A percentile compares a stretch with the other conserved stretches of the same genome.
phyloP scores from a whole-genome alignment of 2,797 vertebrate species.

The Acropternis orthonyx region DNA sequence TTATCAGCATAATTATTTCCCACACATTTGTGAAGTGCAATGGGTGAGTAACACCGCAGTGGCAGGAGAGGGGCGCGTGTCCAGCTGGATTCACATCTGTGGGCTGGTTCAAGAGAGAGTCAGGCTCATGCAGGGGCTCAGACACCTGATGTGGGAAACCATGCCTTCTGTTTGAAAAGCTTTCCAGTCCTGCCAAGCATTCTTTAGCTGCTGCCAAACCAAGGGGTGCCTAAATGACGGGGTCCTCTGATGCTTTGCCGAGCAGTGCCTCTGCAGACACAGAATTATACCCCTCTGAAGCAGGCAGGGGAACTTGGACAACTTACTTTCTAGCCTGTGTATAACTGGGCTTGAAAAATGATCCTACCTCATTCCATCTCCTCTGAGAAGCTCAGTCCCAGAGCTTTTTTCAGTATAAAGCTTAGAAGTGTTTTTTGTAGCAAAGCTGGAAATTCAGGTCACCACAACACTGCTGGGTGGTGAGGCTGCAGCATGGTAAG shows the following conservation, averaged over 20 bases:
- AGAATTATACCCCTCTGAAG: neutral
- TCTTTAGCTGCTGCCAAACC: neutral
- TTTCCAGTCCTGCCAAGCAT: neutral
- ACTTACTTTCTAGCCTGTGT: neutral
- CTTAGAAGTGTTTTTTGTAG: neutral
- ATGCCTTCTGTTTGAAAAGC: neutral
- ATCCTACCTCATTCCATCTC: neutral
- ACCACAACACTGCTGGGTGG: accelerated
- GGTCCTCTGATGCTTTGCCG: neutral
- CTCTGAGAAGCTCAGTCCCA: neutral
- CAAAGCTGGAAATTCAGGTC: neutral
- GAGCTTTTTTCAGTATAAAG: neutral
- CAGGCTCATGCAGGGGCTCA: neutral
- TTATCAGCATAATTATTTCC: constrained; percentile 34
- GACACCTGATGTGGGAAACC: neutral
- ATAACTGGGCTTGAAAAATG: neutral
- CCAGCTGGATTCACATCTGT: neutral
- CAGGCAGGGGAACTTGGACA: neutral
- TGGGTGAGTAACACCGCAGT: neutral
- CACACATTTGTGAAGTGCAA: neutral
- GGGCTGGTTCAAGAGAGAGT: neutral
- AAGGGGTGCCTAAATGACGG: accelerated
- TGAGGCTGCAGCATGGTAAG: neutral
- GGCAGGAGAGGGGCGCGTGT: accelerated
- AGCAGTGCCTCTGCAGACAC: neutral